phyloP scores from a whole-genome alignment of 2,797 vertebrate genomes.

The Peromyscus melanophrys region DNA sequence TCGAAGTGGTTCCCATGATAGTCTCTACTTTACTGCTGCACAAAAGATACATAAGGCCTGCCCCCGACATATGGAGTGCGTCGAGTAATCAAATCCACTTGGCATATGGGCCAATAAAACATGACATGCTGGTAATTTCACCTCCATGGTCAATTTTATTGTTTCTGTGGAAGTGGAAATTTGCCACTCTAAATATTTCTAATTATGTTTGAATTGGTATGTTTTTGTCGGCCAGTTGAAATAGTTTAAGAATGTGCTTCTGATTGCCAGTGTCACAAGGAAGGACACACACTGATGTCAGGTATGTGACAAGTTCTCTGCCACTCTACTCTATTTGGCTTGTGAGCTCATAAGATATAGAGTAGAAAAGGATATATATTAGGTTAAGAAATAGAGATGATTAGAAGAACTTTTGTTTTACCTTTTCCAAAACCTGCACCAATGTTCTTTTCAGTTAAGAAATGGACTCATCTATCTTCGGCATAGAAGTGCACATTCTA shows the following conservation, averaged over 20 bases:
- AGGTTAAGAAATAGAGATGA: neutral
- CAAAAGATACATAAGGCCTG: neutral
- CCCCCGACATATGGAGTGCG: neutral
- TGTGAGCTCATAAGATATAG: neutral
- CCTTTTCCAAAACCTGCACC: neutral
- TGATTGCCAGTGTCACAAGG: neutral
- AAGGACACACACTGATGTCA: neutral
- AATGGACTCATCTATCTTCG: neutral
- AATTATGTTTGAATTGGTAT: neutral
- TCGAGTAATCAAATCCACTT: neutral
- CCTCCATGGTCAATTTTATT: neutral
- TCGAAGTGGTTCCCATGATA: neutral
- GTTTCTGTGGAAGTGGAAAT: conserved; percentile 37
- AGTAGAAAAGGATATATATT: neutral
- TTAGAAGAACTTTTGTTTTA: neutral
- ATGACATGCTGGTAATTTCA: neutral
- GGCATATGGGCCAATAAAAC: neutral
- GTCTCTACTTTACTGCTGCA: neutral
- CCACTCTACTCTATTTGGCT: neutral
- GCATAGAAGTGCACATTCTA: neutral
- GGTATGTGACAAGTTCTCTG: neutral
- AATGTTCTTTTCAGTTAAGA: neutral
- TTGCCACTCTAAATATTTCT: conserved; percentile 8
- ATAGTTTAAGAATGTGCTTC: neutral
- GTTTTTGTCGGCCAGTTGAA: neutral